phyloP scores from a whole-genome alignment of 2,113 vertebrate species.

The Nesogale talazaci region DNA sequence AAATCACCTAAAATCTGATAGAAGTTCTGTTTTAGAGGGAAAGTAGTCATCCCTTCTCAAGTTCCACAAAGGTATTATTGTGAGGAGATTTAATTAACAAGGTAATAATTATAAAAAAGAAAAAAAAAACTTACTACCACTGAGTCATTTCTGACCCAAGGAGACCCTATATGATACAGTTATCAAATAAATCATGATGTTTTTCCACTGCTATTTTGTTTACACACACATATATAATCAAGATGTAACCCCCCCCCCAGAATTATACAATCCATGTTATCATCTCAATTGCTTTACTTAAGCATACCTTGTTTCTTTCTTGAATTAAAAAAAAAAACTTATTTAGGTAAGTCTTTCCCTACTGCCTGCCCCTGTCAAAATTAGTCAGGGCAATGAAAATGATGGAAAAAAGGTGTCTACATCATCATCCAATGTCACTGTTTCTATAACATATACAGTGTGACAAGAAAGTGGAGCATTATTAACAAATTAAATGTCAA shows the following conservation, averaged over 20 bases:
- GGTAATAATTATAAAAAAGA: too few species aligned
- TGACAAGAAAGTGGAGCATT: not conserved
- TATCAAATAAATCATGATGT: constrained; percentile 41
- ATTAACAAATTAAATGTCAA: constrained; percentile 38
- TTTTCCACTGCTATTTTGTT: not conserved
- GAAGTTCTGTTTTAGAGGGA: not conserved
- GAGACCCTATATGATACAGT: not conserved
- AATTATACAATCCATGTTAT: not conserved
- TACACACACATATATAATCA: not conserved
- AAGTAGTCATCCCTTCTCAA: constrained; percentile 4
- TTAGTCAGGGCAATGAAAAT: not conserved
- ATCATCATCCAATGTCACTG: not conserved
- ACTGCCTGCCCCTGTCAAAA: not conserved
- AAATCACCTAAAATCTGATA: constrained; percentile 8
- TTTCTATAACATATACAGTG: not conserved
- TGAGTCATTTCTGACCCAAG: too few species aligned
- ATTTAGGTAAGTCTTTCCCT: not conserved
- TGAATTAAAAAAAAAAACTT: constrained; percentile 26
- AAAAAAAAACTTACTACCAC: too few species aligned
- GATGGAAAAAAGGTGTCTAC: not conserved
- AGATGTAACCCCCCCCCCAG: not conserved
- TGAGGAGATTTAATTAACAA: not conserved
- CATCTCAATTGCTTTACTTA: not conserved
- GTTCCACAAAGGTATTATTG: not conserved
- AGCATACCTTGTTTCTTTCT: not conserved